Base-by-base conservation (phyloP, 2,113 vertebrate genomes). In the Pelusios castaneus region DNA sequence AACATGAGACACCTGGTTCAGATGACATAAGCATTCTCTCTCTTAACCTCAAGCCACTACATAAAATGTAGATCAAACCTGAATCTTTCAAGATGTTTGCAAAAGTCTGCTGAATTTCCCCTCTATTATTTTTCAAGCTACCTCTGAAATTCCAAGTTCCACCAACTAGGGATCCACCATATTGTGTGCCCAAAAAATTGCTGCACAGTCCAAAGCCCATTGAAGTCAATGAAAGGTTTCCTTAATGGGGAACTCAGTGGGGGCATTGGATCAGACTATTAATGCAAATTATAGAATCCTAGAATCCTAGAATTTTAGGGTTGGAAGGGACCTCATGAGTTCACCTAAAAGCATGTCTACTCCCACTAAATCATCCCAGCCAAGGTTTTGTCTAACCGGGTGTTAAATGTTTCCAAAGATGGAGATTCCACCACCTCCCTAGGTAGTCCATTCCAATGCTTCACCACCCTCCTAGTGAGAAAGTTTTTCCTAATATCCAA, bases 1-100 rank as follows among this genome's bases (percentile, higher is more conserved):
- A 96, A 95, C 82, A 88, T 89, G 91, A 94, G 13, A 34, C 34
- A 82, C 47, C n/a, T 45, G 6, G 52, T 80, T 93, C 41, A 47
- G 83, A 95, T 60, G 27, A 2, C 17, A 83, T 80, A 55, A 79
- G 47, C n/a, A 4, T 2, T 34, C 63, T 91, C 63, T 91, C 90
- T 85, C 3, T 13, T 70, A 85, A 34, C 27, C 91, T 47, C 29
- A 78, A 86, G 14, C 34, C 45, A 25, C 21, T 83, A 29, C 31
- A 31, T 52, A 55, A 43, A 38, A 29, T 2, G 2, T 4, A 22
- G 21, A 73, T 21, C 47, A 80, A 87, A 51, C 70, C 4, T 4
- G 38, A 87, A 60, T 10, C 19, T 2, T 0, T 60, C 17, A 6
- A 84, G 76, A 49, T 1, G 14, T 90, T 81, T 87, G 51, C 60